Base-by-base conservation (phyloP, 2,113 vertebrate species). In the Laticauda colubrina region DNA sequence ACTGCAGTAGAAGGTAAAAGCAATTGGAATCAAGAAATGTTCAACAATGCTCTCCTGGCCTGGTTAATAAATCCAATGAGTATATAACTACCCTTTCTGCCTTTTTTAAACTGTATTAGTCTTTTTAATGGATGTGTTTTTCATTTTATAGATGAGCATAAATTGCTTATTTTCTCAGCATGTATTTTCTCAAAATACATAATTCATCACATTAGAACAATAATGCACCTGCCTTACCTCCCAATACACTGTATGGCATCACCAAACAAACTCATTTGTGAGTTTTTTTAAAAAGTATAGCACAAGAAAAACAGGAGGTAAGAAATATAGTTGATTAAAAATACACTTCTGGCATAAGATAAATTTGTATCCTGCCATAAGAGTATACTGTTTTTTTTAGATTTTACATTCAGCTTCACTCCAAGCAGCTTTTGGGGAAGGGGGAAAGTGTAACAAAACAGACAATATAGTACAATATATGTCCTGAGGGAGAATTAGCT, bases 171-270 rank as follows among this genome's bases (percentile, higher is more conserved):
- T 95, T 97, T 94, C 92, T 95, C 94, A 96, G 94, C 94, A 95
- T 96, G 95, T 92, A 95, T 51, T 39, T 81, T 81, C 34, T 81
- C 75, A 81, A 95, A 96, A 95, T 95, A 96, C 93, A 96, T 96
- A 96, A 95, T 94, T 95, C 93, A 96, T 96, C 91, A 94, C 64
- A 95, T 54, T 61, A 93, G 95, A 95, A 96, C 95, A 97, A 95
- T 94, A 93, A 96, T 57, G 96, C 95, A 95, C 93, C 94, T 95
- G 96, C 94, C 64, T 94, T 88, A 95, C 91, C 95, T 98, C 97
- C 97, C 95, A 97, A 95, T 96, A 95, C 96, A 96, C 96, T 93
- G 96, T 95, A 96, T 95, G 96, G 97, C 97, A 97, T 97, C 97
- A 95, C 48, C 59, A 94, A 95, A 94, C 18, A 95, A 95, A 97